Conservation (phyloP, 30 jellyfish, hydroid and myxozoan species). For the Pelagia noctiluca region DNA sequence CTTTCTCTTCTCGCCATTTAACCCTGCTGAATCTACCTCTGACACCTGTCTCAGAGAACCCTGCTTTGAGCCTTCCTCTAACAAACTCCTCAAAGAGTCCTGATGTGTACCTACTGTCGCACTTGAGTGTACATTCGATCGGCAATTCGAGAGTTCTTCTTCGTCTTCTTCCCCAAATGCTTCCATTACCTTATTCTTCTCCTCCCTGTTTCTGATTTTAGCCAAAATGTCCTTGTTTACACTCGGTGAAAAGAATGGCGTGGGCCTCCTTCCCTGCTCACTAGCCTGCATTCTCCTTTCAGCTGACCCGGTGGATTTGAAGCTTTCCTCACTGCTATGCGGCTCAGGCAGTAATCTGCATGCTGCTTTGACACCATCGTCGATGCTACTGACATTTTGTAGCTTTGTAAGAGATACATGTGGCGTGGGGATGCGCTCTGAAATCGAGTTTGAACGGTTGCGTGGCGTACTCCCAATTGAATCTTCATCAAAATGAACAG, state of each 20-base stretch:
- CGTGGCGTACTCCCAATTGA: background rate
- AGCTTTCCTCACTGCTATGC: slow-evolving; percentile 3
- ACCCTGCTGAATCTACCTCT: too few relatives aligned
- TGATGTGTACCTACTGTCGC: background rate
- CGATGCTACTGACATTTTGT: background rate
- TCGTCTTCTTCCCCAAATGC: slow-evolving; percentile 59
- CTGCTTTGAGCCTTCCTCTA: too few relatives aligned
- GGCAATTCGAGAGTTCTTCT: background rate
- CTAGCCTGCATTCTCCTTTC: background rate
- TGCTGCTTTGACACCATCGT: too few relatives aligned
- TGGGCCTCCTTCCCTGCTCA: slow-evolving; percentile 35
- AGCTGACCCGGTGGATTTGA: background rate
- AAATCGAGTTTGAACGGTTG: background rate
- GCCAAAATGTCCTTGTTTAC: slow-evolving; percentile 22
- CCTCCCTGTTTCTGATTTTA: background rate
- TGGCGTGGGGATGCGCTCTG: slow-evolving; percentile 64
- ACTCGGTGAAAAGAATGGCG: slow-evolving; percentile 31
- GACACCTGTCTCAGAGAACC: too few relatives aligned
- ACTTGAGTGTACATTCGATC: background rate
- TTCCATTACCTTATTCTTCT: slow-evolving; percentile 17
- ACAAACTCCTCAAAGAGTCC: background rate
- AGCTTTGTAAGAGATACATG: slow-evolving; percentile 37
- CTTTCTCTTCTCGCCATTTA: too few relatives aligned
- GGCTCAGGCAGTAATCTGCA: background rate
- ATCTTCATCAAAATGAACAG: slow-evolving; percentile 7